These are phyloP conservation scores for Teleogryllus oceanicus DNA, from an alignment of 2,888 invertebrate species.

Conservation along the genomic window DNA sequence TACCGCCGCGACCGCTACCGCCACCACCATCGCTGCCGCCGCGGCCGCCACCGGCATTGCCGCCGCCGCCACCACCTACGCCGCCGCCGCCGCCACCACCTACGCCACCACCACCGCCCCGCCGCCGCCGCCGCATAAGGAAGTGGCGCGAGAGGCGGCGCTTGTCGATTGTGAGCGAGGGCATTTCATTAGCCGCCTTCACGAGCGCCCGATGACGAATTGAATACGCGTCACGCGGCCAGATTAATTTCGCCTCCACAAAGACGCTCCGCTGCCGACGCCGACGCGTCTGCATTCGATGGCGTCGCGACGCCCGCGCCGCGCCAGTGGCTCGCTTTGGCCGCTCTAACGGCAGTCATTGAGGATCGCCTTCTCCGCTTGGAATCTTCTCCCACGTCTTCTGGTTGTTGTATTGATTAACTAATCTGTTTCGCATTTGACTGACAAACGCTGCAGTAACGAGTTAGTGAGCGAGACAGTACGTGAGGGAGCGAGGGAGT, in stretches of 20 bases:
- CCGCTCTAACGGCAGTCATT: background rate
- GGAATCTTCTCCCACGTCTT: no score
- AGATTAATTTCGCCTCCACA: conserved; percentile 18
- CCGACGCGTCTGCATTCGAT: background rate
- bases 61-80: no score
- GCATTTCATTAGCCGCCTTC: conserved; percentile 9
- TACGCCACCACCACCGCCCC: background rate
- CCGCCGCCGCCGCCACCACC: background rate
- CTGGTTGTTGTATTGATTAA: no score
- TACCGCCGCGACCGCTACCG: background rate
- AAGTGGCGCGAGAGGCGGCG: background rate
- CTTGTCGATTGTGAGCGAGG: background rate
- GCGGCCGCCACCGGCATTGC: background rate
- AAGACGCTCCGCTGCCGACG: conserved; percentile 1
- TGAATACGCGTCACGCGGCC: background rate
- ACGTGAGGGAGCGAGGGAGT: no score
- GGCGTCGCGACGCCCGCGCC: background rate
- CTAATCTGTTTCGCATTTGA: no score
- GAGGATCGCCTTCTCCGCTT: no score
- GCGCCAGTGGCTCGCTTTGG: background rate
- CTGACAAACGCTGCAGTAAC: no score
- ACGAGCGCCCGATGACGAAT: conserved; percentile 4
- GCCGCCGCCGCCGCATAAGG: background rate
- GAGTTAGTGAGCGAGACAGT: no score
- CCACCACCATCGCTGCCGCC: background rate